Evolutionary conservation across 2,888 invertebrate species (phyloP).

Genomic region (Spicauda simplicius): DNA sequence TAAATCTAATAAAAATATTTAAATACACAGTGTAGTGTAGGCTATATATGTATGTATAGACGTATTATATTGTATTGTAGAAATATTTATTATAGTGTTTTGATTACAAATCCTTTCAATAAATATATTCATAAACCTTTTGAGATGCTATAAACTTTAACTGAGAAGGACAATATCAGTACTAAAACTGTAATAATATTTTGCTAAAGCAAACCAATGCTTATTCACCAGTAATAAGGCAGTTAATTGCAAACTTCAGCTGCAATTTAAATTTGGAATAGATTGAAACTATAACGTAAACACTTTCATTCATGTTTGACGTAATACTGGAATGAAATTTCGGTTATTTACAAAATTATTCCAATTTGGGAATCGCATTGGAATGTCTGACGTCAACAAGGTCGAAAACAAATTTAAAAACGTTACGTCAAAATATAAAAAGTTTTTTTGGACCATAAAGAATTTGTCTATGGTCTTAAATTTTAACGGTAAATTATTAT

Average conservation of each 20-base stretch:
- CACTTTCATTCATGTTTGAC: slow-evolving; percentile 37
- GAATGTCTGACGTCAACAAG: slow-evolving; percentile 29
- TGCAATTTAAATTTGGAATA: slow-evolving; percentile 23
- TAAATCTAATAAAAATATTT: too few relatives aligned
- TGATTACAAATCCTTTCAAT: too few relatives aligned
- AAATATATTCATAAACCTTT: too few relatives aligned
- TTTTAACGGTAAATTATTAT: too few relatives aligned
- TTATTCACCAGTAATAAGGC: slow-evolving; percentile 4
- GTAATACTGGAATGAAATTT: slow-evolving; percentile 34
- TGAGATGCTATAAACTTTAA: neutral
- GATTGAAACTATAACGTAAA: slow-evolving; percentile 31
- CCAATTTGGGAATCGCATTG: slow-evolving; percentile 19
- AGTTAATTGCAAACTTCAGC: neutral
- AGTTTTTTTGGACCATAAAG: neutral
- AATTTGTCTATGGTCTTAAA: neutral
- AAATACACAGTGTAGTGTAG: too few relatives aligned
- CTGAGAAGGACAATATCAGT: neutral
- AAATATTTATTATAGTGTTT: too few relatives aligned
- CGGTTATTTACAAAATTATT: slow-evolving; percentile 33
- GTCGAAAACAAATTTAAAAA: slow-evolving; percentile 11
- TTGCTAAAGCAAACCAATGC: neutral
- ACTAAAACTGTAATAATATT: neutral
- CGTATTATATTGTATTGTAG: too few relatives aligned
- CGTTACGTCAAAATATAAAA: neutral
- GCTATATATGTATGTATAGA: too few relatives aligned